Conservation (phyloP, 2,888 invertebrate species). For the Deroplatys truncata region DNA sequence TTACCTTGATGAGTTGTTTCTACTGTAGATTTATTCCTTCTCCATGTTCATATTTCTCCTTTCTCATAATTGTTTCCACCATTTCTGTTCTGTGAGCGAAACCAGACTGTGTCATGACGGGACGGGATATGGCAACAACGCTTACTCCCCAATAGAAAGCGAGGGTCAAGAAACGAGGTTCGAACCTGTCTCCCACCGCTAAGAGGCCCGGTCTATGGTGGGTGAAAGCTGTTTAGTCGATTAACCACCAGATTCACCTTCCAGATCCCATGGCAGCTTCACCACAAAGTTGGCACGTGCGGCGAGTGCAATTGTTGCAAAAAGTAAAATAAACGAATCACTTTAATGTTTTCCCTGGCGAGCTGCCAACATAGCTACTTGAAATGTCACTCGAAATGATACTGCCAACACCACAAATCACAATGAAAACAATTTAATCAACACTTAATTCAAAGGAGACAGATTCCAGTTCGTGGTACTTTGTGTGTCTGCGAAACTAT, state of each 20-base stretch:
- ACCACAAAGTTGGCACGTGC: background rate
- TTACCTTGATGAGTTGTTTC: too few relatives aligned
- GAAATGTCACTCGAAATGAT: background rate
- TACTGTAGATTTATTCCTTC: too few relatives aligned
- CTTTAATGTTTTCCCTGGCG: background rate
- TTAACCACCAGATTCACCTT: background rate
- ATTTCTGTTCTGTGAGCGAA: too few relatives aligned
- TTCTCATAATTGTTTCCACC: too few relatives aligned
- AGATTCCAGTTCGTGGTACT: too few relatives aligned
- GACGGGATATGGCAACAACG: background rate
- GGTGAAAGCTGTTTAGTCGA: background rate
- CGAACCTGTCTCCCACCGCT: background rate
- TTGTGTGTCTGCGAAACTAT: too few relatives aligned
- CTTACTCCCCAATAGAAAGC: background rate
- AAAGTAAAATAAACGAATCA: background rate
- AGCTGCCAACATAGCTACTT: background rate
- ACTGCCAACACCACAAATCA: too few relatives aligned
- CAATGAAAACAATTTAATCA: too few relatives aligned
- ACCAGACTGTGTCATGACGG: too few relatives aligned
- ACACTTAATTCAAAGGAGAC: too few relatives aligned
- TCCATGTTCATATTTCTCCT: too few relatives aligned
- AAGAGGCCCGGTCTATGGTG: background rate
- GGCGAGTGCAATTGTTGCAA: background rate
- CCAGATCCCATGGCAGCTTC: background rate
- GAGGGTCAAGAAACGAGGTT: background rate